Evolutionary conservation across 2,797 vertebrate species (phyloP).

Genomic region (Coregonus sp.): DNA sequence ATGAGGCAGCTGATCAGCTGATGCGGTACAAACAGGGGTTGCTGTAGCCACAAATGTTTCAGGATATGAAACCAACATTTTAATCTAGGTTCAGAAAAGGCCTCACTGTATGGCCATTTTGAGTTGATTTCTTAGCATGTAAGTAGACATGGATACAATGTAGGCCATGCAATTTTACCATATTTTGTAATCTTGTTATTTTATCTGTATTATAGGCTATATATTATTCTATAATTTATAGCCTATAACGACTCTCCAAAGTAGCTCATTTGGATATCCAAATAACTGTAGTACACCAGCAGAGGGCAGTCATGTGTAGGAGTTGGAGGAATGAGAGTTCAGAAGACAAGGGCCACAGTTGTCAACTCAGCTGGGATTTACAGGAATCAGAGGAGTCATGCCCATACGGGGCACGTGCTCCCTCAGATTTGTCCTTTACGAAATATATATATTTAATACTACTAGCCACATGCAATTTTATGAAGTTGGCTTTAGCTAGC

Average conservation of each 20-base stretch:
- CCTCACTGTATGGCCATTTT: no score
- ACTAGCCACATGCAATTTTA: no score
- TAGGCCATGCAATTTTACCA: neutral
- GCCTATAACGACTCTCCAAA: neutral
- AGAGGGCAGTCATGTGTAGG: neutral
- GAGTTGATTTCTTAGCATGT: no score
- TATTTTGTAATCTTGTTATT: neutral
- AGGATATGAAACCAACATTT: conserved; percentile 19
- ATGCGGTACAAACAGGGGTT: conserved; percentile 13
- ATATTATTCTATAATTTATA: neutral
- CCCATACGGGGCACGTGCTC: no score
- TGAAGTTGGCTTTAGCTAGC: no score
- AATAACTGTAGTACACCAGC: neutral
- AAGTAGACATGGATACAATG: neutral
- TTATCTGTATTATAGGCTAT: neutral
- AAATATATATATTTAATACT: no score
- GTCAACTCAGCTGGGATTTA: neutral
- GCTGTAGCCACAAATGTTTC: conserved; percentile 24
- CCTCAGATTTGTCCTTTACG: no score
- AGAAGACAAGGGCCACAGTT: neutral
- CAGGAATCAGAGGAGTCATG: neutral
- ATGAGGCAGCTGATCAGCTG: conserved; percentile 59
- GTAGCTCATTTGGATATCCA: neutral
- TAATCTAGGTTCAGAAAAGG: neutral
- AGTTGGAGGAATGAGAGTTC: neutral